Evolutionary conservation across 2,888 invertebrate genomes (phyloP).

Genomic region (Dicyrtoma fusca): DNA sequence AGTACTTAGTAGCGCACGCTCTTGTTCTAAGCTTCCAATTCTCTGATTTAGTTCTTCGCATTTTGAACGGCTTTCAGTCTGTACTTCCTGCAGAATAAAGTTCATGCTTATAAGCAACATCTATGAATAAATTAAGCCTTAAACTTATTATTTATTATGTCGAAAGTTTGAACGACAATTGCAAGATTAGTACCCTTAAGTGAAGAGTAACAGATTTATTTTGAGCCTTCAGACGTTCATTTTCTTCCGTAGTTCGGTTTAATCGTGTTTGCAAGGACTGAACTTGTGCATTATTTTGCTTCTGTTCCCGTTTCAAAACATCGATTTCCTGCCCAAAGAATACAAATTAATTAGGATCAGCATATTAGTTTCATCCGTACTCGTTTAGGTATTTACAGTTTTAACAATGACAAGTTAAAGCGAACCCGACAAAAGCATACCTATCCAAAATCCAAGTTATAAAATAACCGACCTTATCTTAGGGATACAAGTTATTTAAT

Average conservation of each 20-base stretch:
- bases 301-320: conserved; percentile 62
- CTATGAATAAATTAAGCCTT: no score
- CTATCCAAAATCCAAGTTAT: no score
- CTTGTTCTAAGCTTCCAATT: conserved; percentile 47
- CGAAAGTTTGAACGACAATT: not conserved
- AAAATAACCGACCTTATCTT: no score
- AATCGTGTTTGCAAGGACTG: conserved; percentile 62
- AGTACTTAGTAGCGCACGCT: conserved; percentile 42
- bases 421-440: no score
- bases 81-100: conserved; percentile 50
- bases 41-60: conserved; percentile 46
- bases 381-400: no score
- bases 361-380: no score
- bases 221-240: conserved; percentile 61
- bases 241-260: conserved; percentile 63
- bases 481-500: no score
- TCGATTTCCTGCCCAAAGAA: conserved; percentile 64
- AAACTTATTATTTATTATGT: no score
- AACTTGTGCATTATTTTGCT: conserved; percentile 60
- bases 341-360: no score
- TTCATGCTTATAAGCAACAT: no score
- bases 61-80: conserved; percentile 42
- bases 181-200: not conserved
- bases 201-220: conserved; percentile 58
- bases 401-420: no score